Evolutionary conservation across 92 coral and sea anemone genomes (phyloP).

Genomic region (Siderastrea radians): DNA sequence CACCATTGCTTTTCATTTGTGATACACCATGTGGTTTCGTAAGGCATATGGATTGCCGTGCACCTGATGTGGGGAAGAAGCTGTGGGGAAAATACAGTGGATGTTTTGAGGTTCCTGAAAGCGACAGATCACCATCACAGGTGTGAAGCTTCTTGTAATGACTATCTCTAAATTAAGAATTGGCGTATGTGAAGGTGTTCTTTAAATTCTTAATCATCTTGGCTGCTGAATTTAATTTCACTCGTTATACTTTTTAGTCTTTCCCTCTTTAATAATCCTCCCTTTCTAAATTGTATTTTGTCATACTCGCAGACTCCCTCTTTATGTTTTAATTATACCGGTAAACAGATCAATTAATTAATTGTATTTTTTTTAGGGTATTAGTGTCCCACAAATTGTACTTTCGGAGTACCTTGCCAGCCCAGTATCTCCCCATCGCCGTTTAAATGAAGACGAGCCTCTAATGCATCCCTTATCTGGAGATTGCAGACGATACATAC

Average conservation of each 20-base stretch:
- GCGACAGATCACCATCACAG: slow-evolving; percentile 40
- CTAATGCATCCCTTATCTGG: slow-evolving; percentile 56
- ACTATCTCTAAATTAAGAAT: too few species aligned
- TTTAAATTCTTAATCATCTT: too few species aligned
- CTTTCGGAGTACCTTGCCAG: not conserved
- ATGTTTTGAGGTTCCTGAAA: slow-evolving; percentile 69
- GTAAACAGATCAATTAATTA: too few species aligned
- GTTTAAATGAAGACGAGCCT: not conserved
- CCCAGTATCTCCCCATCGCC: not conserved
- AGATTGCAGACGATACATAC: slow-evolving; percentile 37
- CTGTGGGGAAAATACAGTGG: slow-evolving; percentile 64
- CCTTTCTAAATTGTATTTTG: too few species aligned
- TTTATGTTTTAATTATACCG: too few species aligned
- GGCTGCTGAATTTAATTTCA: too few species aligned
- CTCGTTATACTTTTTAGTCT: too few species aligned
- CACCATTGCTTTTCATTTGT: slow-evolving; percentile 57
- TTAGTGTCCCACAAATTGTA: not conserved
- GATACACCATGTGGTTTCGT: slow-evolving; percentile 79
- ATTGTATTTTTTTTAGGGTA: not conserved
- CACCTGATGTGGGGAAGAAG: slow-evolving; percentile 28
- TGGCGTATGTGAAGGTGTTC: too few species aligned
- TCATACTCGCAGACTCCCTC: too few species aligned
- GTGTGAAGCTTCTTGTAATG: slow-evolving; percentile 4
- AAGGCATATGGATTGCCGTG: slow-evolving; percentile 54
- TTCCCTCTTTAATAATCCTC: too few species aligned